Evolutionary conservation across 2,797 vertebrate species (phyloP), one percentile per base, ranked within the genome.

Genomic region (Siniperca obscura): DNA sequence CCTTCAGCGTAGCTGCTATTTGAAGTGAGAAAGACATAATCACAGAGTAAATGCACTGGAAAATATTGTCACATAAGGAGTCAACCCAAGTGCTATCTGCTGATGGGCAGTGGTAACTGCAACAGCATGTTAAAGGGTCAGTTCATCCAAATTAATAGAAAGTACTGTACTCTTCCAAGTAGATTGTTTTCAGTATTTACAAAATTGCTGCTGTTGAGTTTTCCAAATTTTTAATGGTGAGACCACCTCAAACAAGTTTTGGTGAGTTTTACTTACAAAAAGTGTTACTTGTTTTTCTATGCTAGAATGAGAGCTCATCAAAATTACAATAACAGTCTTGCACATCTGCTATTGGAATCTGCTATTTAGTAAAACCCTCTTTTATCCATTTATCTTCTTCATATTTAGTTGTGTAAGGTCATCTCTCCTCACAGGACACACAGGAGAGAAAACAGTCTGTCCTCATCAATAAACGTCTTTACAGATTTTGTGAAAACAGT

Each of bases 61-160:
- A 27, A 21, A 60, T 30, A 9, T 6, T 14, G 22, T 17, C 21
- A 46, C 10, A 30, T 17, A 12, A 36, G 13, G 10, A 30, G 16
- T 55, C 3, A 2, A 21, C 61, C 0, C 3, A 3, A 16, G 48
- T 8, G 4, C 84, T 75, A 56, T 66, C 86, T 83, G 69, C 65
- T 85, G 88, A 8, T 52, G 21, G 7, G 3, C 9, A 56, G 40
- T 1, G 2, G 76, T 57, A 72, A 66, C 56, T 14, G 69, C 56
- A 70, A 36, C 48, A 12, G 50, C 9, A 21, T 55, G 1, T 52
- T 9, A 21, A 59, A 36, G 12, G 36, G 14, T 68, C 67, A 66
- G 55, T 55, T 60, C 48, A n/a, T 64, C 8, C 17, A 40, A 27
- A 55, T 61, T n/a, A 17, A 50, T n/a, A 61, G 44, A 19, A 25